Conservation (phyloP, 2,888 invertebrate genomes). For the Dryomyza anilis region DNA sequence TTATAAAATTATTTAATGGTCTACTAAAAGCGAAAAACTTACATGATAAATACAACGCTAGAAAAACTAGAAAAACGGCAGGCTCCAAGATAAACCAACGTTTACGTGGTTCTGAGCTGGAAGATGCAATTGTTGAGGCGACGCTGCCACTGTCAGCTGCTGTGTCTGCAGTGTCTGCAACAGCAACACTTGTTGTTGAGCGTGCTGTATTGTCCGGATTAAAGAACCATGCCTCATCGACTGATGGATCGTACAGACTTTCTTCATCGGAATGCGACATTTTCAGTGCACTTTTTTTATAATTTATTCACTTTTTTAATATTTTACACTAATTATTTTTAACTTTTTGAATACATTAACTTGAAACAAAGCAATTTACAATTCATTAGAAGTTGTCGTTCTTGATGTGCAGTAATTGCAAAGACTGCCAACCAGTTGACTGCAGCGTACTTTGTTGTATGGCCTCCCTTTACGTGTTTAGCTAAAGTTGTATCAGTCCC, state of each 20-base stretch:
- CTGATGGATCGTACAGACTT: slow-evolving; percentile 39
- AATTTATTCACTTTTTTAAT: neutral
- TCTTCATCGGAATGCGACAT: slow-evolving; percentile 43
- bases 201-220: no score
- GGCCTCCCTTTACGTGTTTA: neutral
- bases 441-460: neutral
- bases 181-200: no score
- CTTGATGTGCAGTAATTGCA: no score
- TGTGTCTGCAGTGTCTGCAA: no score
- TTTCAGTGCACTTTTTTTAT: neutral
- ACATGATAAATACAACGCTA: slow-evolving; percentile 56
- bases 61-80: slow-evolving; percentile 55
- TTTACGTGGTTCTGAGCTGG: slow-evolving; percentile 7
- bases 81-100: slow-evolving; percentile 57
- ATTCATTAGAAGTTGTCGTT: no score
- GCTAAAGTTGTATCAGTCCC: neutral
- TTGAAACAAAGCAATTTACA: neutral
- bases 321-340: neutral
- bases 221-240: no score
- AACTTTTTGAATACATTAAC: neutral
- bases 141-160: slow-evolving; percentile 2
- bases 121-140: slow-evolving; percentile 26
- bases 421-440: no score
- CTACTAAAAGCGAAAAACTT: slow-evolving; percentile 13
- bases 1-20: neutral